Conservation (phyloP, 2,797 vertebrate species). For the Hapalemur alaotrensis region DNA sequence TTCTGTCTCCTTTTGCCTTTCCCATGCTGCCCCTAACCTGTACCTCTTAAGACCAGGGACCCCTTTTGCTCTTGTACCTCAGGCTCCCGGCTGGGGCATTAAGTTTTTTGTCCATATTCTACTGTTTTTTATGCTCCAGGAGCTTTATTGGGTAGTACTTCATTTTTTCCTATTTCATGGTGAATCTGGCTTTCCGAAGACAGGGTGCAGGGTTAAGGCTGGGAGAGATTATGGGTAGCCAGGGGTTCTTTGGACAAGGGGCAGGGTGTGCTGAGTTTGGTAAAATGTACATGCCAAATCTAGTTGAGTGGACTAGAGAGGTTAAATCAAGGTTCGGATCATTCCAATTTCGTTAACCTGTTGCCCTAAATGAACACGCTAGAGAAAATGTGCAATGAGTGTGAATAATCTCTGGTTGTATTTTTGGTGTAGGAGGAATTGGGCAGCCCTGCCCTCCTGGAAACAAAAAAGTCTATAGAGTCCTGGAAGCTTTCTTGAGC, state of each 20-base stretch:
- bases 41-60: neutral
- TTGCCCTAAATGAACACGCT: neutral
- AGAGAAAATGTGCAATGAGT: neutral
- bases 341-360: neutral
- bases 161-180: neutral
- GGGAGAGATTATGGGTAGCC: neutral
- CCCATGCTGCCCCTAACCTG: neutral
- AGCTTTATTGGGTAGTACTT: neutral
- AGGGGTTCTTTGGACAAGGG: neutral
- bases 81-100: neutral
- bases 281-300: neutral
- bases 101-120: neutral
- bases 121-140: neutral
- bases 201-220: neutral
- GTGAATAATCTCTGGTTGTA: neutral
- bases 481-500: slow-evolving; percentile 10
- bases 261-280: neutral
- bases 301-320: neutral
- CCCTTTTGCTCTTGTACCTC: neutral
- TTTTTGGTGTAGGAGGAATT: slow-evolving; percentile 23
- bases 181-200: neutral
- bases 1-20: neutral
- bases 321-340: neutral
- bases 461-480: neutral
- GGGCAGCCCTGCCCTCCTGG: neutral